These are phyloP conservation scores for Dipus sagitta DNA, from an alignment of 2,797 vertebrate species.

Conservation along the genomic window DNA sequence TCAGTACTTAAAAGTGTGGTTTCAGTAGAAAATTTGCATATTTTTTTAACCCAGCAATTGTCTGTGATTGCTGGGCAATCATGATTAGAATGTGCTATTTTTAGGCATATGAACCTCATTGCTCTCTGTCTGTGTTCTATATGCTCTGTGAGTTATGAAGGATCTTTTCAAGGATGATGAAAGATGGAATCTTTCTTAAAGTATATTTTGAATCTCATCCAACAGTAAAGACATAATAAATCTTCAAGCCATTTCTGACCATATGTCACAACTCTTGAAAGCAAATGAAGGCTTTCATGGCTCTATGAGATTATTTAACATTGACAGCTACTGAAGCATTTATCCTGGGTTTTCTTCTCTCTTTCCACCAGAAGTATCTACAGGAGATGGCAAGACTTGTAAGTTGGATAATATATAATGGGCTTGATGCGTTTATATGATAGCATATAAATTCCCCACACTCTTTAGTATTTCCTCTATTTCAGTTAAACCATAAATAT, in stretches of 20 bases:
- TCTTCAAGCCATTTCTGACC: constrained; percentile 92
- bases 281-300: constrained; percentile 88
- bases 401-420: constrained; percentile 52
- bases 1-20: constrained; percentile 11
- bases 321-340: constrained; percentile 85
- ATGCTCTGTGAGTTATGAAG: constrained; percentile 85
- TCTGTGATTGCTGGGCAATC: constrained; percentile 59
- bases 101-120: constrained; percentile 64
- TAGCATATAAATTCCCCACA: not conserved
- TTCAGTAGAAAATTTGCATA: constrained; percentile 57
- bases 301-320: constrained; percentile 91
- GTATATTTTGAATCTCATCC: constrained; percentile 89
- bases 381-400: constrained; percentile 34
- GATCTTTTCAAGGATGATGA: constrained; percentile 89
- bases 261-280: constrained; percentile 93
- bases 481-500: constrained; percentile 4
- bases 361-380: constrained; percentile 66
- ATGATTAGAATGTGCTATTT: constrained; percentile 60
- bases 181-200: constrained; percentile 86
- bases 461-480: not conserved
- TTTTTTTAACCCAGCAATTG: constrained; percentile 60
- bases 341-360: constrained; percentile 69
- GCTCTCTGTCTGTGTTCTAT: constrained; percentile 73
- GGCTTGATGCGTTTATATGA: not conserved
- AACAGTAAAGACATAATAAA: constrained; percentile 91